Base-by-base conservation (phyloP, 2,797 vertebrate genomes). In the Lindbergichthys nudifrons region DNA sequence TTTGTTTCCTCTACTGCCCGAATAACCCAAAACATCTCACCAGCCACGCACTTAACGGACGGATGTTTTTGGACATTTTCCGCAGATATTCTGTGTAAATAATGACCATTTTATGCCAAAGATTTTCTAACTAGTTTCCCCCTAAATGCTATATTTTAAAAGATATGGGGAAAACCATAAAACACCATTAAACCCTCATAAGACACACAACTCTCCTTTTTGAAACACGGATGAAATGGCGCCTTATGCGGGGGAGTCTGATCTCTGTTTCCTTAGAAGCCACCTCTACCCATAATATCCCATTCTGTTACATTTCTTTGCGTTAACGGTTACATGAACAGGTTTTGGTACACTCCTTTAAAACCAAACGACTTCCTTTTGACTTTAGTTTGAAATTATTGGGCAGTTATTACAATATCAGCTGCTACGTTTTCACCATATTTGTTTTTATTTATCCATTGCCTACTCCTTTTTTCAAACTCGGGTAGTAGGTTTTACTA, bases 381-480 rank as follows among this genome's bases (percentile, higher is more conserved):
- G 26, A 52, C 18, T 70, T 69, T 47, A 42, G 13, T 73, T 72
- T 23, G 0, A 36, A 15, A 51, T 86, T 63, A 77, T 69, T 70
- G 30, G 83, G 78, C 87, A 86, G 83, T 85, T 80, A 54, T 21
- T 23, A 79, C 75, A 71, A 58, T 51, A 62, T 80, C 68, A 72
- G 68, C 65, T 77, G 72, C 74, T 70, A 51, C 23, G 42, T 65
- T 32, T 57, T 48, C 50, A 60, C 39, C 10, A n/a, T 39, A 6
- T 66, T 56, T 52, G 36, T 75, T 75, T 60, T 26, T 70, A 52
- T 76, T 77, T 30, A 45, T 65, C 62, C 48, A 45, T 19, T 52
- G 32, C 16, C 64, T 43, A 26, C 21, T 21, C n/a, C 19, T 23
- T 13, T 75, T 74, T 73, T 46, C 16, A 59, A 58, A 73, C 15